Evolutionary conservation across 2,888 invertebrate species (phyloP).

Genomic region (Trachelus iudaicus): DNA sequence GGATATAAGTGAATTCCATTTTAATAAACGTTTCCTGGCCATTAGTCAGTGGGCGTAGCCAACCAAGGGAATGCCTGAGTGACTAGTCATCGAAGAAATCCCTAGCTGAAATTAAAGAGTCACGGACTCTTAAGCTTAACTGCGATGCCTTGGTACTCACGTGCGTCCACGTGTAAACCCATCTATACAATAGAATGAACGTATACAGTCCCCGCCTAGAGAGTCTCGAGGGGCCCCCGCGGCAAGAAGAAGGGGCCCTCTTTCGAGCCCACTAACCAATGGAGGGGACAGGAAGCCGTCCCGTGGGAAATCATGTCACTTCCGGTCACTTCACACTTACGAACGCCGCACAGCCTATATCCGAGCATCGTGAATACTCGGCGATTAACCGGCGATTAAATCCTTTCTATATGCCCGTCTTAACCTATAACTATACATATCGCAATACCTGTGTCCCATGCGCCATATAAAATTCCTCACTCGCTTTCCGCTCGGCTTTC

Average conservation of each 20-base stretch:
- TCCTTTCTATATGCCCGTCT: neutral
- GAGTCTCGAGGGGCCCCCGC: neutral
- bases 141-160: neutral
- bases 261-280: neutral
- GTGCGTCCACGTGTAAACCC: slow-evolving; percentile 8
- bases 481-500: neutral
- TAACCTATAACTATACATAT: neutral
- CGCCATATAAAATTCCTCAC: neutral
- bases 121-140: slow-evolving; percentile 9
- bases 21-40: slow-evolving; percentile 18
- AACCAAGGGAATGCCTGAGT: neutral
- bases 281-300: slow-evolving; percentile 51
- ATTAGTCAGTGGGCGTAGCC: slow-evolving; percentile 4
- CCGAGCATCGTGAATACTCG: neutral
- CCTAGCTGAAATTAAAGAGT: slow-evolving; percentile 9
- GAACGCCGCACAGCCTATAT: slow-evolving; percentile 12
- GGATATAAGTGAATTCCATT: slow-evolving; percentile 8
- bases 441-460: neutral
- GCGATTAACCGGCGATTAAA: slow-evolving; percentile 30
- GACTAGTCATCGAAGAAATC: slow-evolving; percentile 5
- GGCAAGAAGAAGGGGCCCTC: neutral
- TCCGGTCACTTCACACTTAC: slow-evolving; percentile 47
- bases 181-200: neutral
- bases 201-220: neutral
- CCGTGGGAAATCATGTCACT: slow-evolving; percentile 59